These are phyloP conservation scores for Dissostichus mawsoni DNA, from an alignment of 2,113 vertebrate genomes.

Conservation along the genomic window DNA sequence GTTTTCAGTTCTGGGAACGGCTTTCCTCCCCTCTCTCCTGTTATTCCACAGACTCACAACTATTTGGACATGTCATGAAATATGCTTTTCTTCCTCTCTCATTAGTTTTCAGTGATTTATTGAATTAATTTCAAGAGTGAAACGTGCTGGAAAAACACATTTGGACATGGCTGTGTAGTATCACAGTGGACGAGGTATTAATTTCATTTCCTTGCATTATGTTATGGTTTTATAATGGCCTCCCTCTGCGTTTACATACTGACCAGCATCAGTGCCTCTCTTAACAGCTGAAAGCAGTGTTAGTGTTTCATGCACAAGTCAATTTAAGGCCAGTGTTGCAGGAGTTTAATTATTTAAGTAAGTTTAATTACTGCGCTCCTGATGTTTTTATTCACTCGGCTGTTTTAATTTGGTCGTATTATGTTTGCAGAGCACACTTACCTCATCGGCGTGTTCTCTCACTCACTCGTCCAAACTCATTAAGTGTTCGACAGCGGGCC, in stretches of 20 bases:
- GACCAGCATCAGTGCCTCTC: neutral
- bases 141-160: conserved; percentile 27
- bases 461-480: conserved; percentile 25
- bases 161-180: neutral
- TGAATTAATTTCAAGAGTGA: conserved; percentile 45
- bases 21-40: conserved; percentile 34
- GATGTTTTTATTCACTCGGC: conserved; percentile 24
- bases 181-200: neutral
- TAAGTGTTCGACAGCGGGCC: conserved; percentile 1
- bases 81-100: conserved; percentile 58
- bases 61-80: conserved; percentile 62
- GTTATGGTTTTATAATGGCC: conserved; percentile 26
- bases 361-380: conserved; percentile 45
- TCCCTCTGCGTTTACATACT: conserved; percentile 1
- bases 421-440: conserved; percentile 13
- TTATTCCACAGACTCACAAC: conserved; percentile 62
- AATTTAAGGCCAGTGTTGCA: conserved; percentile 20
- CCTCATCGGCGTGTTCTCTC: conserved; percentile 8
- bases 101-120: conserved; percentile 67
- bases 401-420: conserved; percentile 15
- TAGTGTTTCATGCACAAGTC: conserved; percentile 20
- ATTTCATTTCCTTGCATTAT: neutral
- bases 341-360: conserved; percentile 35
- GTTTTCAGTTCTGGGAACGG: conserved; percentile 67
- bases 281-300: neutral